phyloP scores from a whole-genome alignment of 2,113 vertebrate genomes.

The Calonectris borealis region DNA sequence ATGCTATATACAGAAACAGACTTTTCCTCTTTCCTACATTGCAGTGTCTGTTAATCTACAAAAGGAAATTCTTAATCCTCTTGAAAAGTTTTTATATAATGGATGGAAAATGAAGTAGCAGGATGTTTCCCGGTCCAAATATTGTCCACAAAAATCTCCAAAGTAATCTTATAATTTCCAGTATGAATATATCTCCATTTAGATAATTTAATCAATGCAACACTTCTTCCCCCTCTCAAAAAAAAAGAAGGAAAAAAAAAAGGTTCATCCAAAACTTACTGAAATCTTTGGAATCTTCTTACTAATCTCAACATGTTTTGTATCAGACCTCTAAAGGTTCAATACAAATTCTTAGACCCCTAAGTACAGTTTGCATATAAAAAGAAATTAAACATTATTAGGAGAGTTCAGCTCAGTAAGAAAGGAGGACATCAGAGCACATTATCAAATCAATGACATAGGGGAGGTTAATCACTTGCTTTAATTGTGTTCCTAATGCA shows the following conservation, averaged over 20 bases:
- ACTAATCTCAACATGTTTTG: not conserved
- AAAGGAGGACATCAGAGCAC: not conserved
- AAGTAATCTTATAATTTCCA: not conserved
- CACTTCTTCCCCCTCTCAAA: rapidly evolving
- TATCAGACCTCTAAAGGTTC: not conserved
- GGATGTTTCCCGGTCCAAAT: not conserved
- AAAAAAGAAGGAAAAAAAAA: rapidly evolving
- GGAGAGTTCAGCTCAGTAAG: not conserved
- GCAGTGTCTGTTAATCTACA: not conserved
- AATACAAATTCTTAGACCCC: not conserved
- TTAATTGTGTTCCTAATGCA: not conserved
- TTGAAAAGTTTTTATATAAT: not conserved
- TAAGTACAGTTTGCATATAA: not conserved
- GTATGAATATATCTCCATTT: not conserved
- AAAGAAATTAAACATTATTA: not conserved
- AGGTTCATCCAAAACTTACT: rapidly evolving
- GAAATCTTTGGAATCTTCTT: not conserved
- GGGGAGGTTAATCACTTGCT: not conserved
- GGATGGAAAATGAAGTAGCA: not conserved
- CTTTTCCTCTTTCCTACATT: not conserved
- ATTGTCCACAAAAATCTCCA: not conserved
- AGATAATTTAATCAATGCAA: not conserved
- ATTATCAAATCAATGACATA: not conserved
- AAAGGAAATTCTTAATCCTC: not conserved
- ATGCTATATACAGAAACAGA: not conserved